These are phyloP conservation scores for Troilus luridus DNA, from an alignment of 2,888 invertebrate genomes.

Conservation along the genomic window DNA sequence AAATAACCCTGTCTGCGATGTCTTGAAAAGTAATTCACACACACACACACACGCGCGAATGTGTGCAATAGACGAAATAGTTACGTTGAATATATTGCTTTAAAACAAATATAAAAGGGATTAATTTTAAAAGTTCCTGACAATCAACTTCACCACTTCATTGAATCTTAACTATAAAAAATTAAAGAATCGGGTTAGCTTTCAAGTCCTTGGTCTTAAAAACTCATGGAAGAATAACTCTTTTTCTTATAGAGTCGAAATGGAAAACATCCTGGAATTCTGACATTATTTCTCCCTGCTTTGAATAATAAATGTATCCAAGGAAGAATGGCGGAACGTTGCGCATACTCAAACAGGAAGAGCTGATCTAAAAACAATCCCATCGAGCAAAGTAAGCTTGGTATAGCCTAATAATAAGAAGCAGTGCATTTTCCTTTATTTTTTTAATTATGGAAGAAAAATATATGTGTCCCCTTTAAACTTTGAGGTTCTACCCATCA, in stretches of 20 bases:
- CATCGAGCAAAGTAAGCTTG: not conserved
- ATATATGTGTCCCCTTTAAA: no score
- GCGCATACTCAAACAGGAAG: not conserved
- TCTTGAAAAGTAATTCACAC: no score
- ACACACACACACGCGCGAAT: no score
- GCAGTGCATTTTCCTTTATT: not conserved
- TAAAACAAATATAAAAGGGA: not conserved
- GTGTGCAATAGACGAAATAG: no score
- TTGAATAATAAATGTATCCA: not conserved
- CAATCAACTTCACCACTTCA: not conserved
- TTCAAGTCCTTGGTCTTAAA: not conserved
- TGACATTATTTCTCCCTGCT: not conserved
- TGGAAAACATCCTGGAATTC: not conserved
- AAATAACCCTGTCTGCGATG: no score
- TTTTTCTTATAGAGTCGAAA: not conserved
- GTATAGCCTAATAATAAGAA: not conserved
- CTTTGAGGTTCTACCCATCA: no score
- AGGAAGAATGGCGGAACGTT: not conserved
- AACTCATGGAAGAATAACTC: not conserved
- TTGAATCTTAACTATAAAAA: not conserved
- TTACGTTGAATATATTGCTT: no score
- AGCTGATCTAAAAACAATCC: not conserved
- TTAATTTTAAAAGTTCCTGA: not conserved
- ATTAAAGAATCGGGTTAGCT: not conserved
- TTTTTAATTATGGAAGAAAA: no score